These are phyloP conservation scores for Chionis minor DNA, from an alignment of 2,113 vertebrate genomes.

Conservation along the genomic window DNA sequence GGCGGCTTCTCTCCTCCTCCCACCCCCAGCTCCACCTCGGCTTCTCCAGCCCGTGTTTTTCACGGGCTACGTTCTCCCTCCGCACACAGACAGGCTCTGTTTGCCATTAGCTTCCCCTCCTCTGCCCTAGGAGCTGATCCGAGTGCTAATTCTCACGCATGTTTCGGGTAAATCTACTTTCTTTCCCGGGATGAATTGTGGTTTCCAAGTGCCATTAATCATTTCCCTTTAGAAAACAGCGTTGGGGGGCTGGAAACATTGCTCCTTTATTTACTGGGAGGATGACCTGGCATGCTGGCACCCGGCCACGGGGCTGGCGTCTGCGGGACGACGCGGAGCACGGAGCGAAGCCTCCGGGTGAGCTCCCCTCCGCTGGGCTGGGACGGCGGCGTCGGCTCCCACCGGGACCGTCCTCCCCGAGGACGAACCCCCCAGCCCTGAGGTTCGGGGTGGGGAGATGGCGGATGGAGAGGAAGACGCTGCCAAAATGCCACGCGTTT, in stretches of 20 bases:
- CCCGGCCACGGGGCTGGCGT: constrained; percentile 43
- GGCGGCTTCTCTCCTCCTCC: background rate
- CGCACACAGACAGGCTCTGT: constrained; percentile 17
- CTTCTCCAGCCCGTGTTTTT: background rate
- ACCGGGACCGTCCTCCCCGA: rapidly evolving
- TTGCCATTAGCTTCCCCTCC: constrained; percentile 23
- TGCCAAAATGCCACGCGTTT: rapidly evolving
- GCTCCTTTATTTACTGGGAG: constrained; percentile 61
- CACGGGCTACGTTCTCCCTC: background rate
- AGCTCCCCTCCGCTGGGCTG: background rate
- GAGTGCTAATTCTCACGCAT: constrained; percentile 51
- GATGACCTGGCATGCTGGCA: constrained; percentile 64
- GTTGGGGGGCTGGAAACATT: constrained; percentile 56
- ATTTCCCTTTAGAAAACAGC: constrained; percentile 65
- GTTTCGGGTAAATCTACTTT: constrained; percentile 56
- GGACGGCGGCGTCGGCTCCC: background rate
- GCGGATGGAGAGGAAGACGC: background rate
- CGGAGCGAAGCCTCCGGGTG: background rate
- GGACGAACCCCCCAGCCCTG: background rate
- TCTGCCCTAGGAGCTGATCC: constrained; percentile 8
- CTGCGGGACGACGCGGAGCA: background rate
- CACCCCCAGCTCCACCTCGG: background rate
- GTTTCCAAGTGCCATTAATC: constrained; percentile 67
- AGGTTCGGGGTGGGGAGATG: background rate
- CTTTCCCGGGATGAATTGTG: constrained; percentile 55